Conservation (phyloP, 2,113 vertebrate species). For the Neoarius graeffei region DNA sequence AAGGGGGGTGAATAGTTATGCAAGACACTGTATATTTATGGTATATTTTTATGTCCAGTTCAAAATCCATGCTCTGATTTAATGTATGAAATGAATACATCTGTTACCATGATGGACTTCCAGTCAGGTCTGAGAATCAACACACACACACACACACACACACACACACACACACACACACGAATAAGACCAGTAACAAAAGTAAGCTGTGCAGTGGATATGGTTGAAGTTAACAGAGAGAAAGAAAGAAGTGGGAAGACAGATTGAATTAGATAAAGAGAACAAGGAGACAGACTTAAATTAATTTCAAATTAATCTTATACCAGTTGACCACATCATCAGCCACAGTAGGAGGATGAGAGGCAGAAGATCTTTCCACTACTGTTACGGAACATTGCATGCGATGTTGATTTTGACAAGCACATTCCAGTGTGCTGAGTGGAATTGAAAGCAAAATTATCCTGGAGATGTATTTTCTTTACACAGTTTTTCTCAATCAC, state of each 20-base stretch:
- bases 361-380: not conserved
- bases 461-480: not conserved
- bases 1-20: no score
- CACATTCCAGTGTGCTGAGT: not conserved
- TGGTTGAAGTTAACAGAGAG: not conserved
- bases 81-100: no score
- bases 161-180: no score
- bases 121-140: no score
- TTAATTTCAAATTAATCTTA: not conserved
- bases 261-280: not conserved
- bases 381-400: not conserved
- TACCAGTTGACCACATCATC: not conserved
- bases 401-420: not conserved
- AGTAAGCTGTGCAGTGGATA: no score
- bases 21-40: no score
- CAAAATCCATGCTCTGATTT: no score
- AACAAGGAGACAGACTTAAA: not conserved
- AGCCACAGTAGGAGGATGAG: not conserved
- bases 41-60: no score
- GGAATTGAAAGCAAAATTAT: not conserved
- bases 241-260: not conserved
- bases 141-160: no score
- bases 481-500: not conserved
- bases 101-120: no score
- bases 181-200: no score